Evolutionary conservation across 2,888 invertebrate species (phyloP), one percentile per base, ranked within the genome.

Genomic region (Ligdia adustata): DNA sequence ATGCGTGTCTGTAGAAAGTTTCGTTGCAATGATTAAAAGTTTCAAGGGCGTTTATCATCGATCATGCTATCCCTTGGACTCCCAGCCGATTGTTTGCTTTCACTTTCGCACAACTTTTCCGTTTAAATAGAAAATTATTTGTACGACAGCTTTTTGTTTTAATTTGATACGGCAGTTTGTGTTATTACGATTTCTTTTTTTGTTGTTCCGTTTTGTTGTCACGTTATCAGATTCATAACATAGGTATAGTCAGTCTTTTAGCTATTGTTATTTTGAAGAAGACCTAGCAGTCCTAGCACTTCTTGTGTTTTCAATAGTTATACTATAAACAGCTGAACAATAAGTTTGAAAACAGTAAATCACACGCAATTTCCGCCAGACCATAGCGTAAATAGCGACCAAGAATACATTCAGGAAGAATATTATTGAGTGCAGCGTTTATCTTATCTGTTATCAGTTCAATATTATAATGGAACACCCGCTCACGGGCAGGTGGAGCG

Each of bases 391-490:
- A n/a, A n/a, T n/a, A n/a, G n/a, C n/a, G n/a, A n/a, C n/a, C n/a
- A 22, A 45, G 65, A 56, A 55, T 54, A 65, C 57, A 71, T 63
- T 61, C 18, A 27, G 37, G 12, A 27, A 37, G 27, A 26, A 9
- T 67, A 72, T 74, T 79, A 82, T 80, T 77, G 70, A 71, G 77
- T 82, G 79, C 78, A 78, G 62, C 61, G 39, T 65, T 77, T 84
- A 89, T 89, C 89, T 88, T 63, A 87, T 87, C 88, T 73, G 66
- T 73, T 87, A 89, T 83, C 87, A 72, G 75, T 71, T 72, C 78
- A 84, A 87, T 88, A 71, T 69, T 71, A 84, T 83, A 79, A 79
- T 77, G 75, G 78, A 69, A 73, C 75, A 66, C 67, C 75, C 70
- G 64, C 71, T 69, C 59, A 69, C 70, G 63, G 64, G 63, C 69